Percentiles rank a stretch among this genome's conserved stretches.
phyloP scores from a whole-genome alignment of 2,797 vertebrate species.

The Acanthopagrus latus region DNA sequence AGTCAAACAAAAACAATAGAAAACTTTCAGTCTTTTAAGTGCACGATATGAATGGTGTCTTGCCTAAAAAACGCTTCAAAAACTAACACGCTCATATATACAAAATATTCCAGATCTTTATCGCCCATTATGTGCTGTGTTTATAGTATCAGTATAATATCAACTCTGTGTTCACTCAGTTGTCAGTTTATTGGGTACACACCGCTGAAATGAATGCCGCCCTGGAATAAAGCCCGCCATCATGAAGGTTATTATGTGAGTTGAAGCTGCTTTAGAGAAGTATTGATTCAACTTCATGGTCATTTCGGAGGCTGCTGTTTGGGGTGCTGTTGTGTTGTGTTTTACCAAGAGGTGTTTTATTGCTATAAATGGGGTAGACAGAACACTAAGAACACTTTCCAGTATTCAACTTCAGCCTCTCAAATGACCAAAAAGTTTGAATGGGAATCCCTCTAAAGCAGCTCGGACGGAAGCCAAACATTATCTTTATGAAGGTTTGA shows the following conservation, averaged over 20 bases:
- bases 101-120: not conserved
- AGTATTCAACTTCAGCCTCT: not conserved
- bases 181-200: not conserved
- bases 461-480: not conserved
- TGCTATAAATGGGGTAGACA: not conserved
- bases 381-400: not conserved
- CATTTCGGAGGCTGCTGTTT: not conserved
- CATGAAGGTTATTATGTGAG: not conserved
- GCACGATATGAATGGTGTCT: not conserved
- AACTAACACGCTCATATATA: not conserved
- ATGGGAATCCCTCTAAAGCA: not conserved
- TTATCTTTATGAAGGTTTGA: not conserved
- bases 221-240: not conserved
- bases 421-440: not conserved
- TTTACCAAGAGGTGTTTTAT: not conserved
- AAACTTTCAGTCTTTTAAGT: no score
- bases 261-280: not conserved
- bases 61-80: not conserved
- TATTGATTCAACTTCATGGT: not conserved
- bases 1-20: not conserved
- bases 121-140: not conserved
- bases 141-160: not conserved
- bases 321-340: not conserved
- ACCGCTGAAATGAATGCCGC: not conserved
- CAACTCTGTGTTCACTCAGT: not conserved